These are phyloP conservation scores for Pelobates fuscus DNA, from an alignment of 2,113 vertebrate species.

Conservation along the genomic window DNA sequence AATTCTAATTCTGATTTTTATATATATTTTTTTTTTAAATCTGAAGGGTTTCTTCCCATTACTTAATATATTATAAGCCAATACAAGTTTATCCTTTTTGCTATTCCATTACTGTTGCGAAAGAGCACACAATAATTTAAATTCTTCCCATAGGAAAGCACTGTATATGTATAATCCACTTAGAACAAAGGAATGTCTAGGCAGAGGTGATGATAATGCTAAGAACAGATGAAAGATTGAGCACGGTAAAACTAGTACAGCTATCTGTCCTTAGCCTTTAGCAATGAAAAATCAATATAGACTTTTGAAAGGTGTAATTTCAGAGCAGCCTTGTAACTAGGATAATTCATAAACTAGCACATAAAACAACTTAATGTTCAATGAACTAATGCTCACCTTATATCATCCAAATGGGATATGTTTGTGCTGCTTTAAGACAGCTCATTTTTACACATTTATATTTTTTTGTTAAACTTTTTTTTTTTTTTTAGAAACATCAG, in stretches of 20 bases:
- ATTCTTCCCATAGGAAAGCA: too few species aligned
- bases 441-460: conserved; percentile 8
- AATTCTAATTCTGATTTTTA: too few species aligned
- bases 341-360: conserved; percentile 40
- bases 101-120: too few species aligned
- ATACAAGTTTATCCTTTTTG: too few species aligned
- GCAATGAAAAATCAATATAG: conserved; percentile 45
- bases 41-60: too few species aligned
- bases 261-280: conserved; percentile 42
- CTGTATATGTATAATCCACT: too few species aligned
- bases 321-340: conserved; percentile 36
- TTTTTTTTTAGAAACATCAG: too few species aligned
- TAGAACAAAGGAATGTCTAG: conserved; percentile 35
- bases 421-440: conserved; percentile 6
- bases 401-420: conserved; percentile 29
- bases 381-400: conserved; percentile 37
- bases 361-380: conserved; percentile 32
- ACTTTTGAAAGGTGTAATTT: conserved; percentile 38
- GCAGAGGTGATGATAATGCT: conserved; percentile 27
- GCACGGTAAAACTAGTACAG: conserved; percentile 29
- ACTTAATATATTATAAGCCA: too few species aligned
- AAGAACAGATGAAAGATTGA: conserved; percentile 15
- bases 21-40: too few species aligned
- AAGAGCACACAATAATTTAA: too few species aligned
- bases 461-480: neutral